Evolutionary conservation across 2,888 invertebrate genomes (phyloP).

Genomic region (Spisula solida): DNA sequence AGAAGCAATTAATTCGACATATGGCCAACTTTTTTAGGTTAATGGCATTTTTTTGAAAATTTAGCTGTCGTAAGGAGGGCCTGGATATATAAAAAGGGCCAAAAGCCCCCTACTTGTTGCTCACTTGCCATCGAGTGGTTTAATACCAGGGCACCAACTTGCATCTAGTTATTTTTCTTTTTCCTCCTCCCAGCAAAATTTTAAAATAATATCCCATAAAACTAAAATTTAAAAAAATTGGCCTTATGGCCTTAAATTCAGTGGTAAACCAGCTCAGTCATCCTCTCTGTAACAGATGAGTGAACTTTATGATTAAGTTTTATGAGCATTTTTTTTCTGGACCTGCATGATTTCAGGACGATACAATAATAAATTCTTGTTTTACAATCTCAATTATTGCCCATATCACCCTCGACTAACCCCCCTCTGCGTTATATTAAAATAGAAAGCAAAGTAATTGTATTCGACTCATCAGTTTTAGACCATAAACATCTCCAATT

Average conservation of each 20-base stretch:
- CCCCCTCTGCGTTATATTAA: constrained; percentile 12
- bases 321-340: background rate
- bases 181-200: no score
- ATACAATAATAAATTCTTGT: background rate
- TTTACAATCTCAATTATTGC: constrained; percentile 19
- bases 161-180: no score
- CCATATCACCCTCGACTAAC: background rate
- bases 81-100: no score
- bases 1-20: no score
- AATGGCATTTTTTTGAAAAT: no score
- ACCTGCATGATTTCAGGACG: constrained; percentile 11
- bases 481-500: constrained; percentile 8
- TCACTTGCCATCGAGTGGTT: no score
- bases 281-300: background rate
- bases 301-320: background rate
- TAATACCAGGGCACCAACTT: no score
- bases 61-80: no score
- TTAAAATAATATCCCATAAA: no score
- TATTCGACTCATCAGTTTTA: background rate
- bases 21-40: no score
- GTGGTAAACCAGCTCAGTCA: background rate
- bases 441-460: constrained; percentile 11
- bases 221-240: no score
- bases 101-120: no score
- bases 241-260: background rate